Conservation (phyloP, 2,888 invertebrate species). For the Nycteola revayana region DNA sequence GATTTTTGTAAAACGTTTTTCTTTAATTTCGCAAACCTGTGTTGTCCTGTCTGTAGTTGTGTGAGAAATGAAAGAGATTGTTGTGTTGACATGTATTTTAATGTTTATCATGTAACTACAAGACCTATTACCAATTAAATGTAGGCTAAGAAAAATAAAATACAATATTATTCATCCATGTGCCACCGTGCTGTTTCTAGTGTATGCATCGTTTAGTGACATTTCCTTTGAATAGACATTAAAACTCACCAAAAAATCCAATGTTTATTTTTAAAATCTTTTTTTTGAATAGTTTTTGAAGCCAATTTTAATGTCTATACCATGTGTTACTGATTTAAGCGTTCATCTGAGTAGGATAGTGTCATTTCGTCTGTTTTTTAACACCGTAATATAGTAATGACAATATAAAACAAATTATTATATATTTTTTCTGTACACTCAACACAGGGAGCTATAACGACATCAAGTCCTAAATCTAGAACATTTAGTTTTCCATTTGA, state of each 20-base stretch:
- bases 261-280: slow-evolving; percentile 3
- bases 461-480: slow-evolving; percentile 69
- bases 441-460: slow-evolving; percentile 70
- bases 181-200: slow-evolving; percentile 63
- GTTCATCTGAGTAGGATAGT: slow-evolving; percentile 40
- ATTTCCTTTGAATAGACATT: slow-evolving; percentile 36
- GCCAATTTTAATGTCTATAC: slow-evolving; percentile 31
- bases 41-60: slow-evolving; percentile 36
- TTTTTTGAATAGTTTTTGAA: slow-evolving; percentile 1
- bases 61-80: slow-evolving; percentile 77
- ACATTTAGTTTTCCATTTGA: slow-evolving; percentile 69
- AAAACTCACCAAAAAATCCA: slow-evolving; percentile 30
- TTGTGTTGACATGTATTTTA: slow-evolving; percentile 80
- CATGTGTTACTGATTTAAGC: slow-evolving; percentile 29
- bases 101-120: slow-evolving; percentile 78
- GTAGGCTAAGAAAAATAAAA: slow-evolving; percentile 52
- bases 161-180: slow-evolving; percentile 45
- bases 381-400: slow-evolving; percentile 4
- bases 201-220: slow-evolving; percentile 45
- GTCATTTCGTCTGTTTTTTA: slow-evolving; percentile 42
- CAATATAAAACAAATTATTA: slow-evolving; percentile 21
- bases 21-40: slow-evolving; percentile 13
- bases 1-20: no score
- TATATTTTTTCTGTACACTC: slow-evolving; percentile 40
- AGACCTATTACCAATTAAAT: slow-evolving; percentile 67